Evolutionary conservation across 2,113 vertebrate genomes (phyloP).

Genomic region (Poeciliopsis prolifica): DNA sequence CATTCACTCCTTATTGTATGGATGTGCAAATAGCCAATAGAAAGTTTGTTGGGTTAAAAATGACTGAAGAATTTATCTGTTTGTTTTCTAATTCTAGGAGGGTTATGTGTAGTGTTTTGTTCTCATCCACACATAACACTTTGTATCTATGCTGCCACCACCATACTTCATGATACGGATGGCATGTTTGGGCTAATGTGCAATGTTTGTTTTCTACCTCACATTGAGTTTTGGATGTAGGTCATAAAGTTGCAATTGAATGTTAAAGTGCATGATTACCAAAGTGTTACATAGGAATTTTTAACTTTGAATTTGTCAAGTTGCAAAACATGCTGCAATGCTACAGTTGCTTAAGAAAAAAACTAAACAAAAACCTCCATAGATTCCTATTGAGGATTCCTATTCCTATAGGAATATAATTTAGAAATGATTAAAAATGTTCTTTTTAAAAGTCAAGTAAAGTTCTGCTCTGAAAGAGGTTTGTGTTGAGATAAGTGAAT

Average conservation of each 20-base stretch:
- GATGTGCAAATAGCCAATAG: neutral
- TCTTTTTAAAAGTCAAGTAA: slow-evolving; percentile 12
- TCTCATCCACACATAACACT: neutral
- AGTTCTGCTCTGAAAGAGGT: slow-evolving; percentile 38
- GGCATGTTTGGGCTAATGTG: neutral
- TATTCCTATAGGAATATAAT: neutral
- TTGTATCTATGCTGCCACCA: neutral
- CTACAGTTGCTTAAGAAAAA: slow-evolving; percentile 1
- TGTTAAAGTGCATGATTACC: neutral
- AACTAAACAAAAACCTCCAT: neutral
- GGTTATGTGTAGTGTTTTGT: neutral
- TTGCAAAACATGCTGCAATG: neutral
- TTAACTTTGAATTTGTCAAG: neutral
- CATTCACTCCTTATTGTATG: neutral
- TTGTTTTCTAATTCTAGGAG: neutral
- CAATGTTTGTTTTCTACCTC: neutral
- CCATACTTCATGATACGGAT: neutral
- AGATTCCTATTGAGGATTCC: too few relatives aligned
- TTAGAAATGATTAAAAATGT: slow-evolving; percentile 11
- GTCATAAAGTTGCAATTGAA: neutral
- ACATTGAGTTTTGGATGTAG: neutral
- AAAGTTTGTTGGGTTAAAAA: neutral
- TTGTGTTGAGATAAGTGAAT: slow-evolving; percentile 39
- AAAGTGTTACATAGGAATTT: neutral
- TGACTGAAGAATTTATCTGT: neutral